A percentile compares a stretch with the other conserved stretches of the same genome.
Evolutionary conservation across 2,113 vertebrate genomes (phyloP).

Genomic region (Poecilia latipinna): DNA sequence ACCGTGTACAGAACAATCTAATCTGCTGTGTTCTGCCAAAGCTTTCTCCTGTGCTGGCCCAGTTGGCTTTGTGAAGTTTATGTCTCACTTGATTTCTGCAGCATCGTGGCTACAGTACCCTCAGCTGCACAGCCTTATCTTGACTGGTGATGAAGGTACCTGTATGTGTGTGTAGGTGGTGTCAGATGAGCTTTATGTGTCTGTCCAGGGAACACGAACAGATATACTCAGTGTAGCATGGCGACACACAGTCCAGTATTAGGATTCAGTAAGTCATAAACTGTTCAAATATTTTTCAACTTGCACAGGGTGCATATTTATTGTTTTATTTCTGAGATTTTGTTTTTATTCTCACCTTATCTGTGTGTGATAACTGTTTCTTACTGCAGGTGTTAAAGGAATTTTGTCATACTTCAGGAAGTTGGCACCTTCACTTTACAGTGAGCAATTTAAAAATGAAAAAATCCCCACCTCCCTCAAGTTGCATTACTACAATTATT

Average conservation of each 20-base stretch:
- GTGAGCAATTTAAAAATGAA: background rate
- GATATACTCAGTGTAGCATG: slow-evolving; percentile 27
- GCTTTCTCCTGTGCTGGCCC: background rate
- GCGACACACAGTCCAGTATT: slow-evolving; percentile 3
- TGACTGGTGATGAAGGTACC: slow-evolving; percentile 24
- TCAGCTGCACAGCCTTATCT: slow-evolving; percentile 35
- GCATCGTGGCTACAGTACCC: slow-evolving; percentile 34
- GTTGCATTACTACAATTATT: background rate
- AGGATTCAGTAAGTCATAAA: background rate
- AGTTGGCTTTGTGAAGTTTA: slow-evolving; percentile 5
- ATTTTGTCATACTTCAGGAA: background rate
- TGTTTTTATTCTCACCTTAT: background rate
- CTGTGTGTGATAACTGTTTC: no score
- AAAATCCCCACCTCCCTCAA: background rate
- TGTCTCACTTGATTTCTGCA: slow-evolving; percentile 46
- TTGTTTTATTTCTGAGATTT: background rate
- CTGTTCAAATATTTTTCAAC: background rate
- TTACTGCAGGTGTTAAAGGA: background rate
- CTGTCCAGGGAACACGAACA: slow-evolving; percentile 31
- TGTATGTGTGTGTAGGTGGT: slow-evolving; percentile 16
- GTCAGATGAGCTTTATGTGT: slow-evolving; percentile 44
- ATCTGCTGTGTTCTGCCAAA: background rate
- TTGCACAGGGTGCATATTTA: background rate
- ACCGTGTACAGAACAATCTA: background rate
- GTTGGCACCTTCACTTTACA: background rate